Percentiles rank a stretch among this genome's conserved stretches.
Conservation (phyloP, 2,888 invertebrate species). For the Colletes collaris region DNA sequence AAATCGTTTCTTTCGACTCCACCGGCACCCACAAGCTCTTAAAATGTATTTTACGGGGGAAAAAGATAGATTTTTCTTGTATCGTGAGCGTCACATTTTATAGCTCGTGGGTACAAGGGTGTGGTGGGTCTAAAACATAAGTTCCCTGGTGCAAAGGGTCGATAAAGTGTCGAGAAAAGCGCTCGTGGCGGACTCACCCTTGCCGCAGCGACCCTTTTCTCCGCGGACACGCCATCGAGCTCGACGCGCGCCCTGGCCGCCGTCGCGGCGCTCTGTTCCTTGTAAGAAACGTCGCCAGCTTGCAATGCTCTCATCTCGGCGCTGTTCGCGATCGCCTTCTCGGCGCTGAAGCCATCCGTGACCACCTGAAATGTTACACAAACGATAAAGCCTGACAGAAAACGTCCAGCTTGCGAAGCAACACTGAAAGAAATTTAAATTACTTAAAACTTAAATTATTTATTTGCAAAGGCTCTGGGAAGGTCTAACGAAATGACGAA, state of each 20-base stretch:
- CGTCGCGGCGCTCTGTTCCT: slow-evolving; percentile 91
- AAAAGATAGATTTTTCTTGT: too few relatives aligned
- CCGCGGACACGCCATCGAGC: slow-evolving; percentile 93
- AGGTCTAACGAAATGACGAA: too few relatives aligned
- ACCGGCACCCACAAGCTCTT: too few relatives aligned
- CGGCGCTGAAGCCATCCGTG: slow-evolving; percentile 92
- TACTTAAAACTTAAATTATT: too few relatives aligned
- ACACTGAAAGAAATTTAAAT: too few relatives aligned
- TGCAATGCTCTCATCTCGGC: slow-evolving; percentile 90
- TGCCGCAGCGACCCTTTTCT: slow-evolving; percentile 92
- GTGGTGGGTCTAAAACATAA: too few relatives aligned
- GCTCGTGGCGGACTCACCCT: slow-evolving; percentile 85
- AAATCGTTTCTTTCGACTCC: too few relatives aligned
- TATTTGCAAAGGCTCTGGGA: too few relatives aligned
- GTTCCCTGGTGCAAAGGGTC: neutral
- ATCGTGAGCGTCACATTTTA: too few relatives aligned
- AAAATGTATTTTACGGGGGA: too few relatives aligned
- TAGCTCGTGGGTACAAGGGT: too few relatives aligned
- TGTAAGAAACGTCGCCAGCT: slow-evolving; percentile 92
- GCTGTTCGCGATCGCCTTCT: slow-evolving; percentile 89
- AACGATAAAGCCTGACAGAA: neutral
- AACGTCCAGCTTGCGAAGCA: too few relatives aligned
- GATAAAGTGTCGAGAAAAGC: neutral
- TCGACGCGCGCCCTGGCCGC: slow-evolving; percentile 91
- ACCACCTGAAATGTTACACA: slow-evolving; percentile 85